phyloP scores from a whole-genome alignment of 2,888 invertebrate species.

The Torymus aiolomorphi region DNA sequence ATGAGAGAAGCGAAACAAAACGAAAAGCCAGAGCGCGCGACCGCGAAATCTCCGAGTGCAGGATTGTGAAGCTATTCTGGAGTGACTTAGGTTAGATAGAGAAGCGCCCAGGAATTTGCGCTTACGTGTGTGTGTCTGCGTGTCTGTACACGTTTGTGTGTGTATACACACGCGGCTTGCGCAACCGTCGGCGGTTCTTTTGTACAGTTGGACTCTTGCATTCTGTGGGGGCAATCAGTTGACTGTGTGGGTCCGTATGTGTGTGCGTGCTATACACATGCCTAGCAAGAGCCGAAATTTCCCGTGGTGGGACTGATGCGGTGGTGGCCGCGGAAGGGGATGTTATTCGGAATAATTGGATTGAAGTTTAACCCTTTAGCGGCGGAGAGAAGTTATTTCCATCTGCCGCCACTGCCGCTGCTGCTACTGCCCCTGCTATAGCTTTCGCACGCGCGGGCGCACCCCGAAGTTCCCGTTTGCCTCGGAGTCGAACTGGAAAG shows the following conservation, averaged over 20 bases:
- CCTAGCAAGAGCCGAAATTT: neutral
- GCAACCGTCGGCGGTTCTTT: slow-evolving; percentile 2
- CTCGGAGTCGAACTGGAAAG: no score
- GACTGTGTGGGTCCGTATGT: no score
- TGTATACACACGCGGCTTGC: neutral
- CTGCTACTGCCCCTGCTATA: no score
- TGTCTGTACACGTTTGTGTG: slow-evolving; percentile 1
- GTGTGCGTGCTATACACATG: no score
- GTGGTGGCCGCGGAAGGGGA: neutral
- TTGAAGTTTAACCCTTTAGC: neutral
- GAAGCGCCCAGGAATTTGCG: slow-evolving; percentile 13
- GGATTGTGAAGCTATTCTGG: slow-evolving; percentile 17
- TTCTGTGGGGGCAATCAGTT: slow-evolving; percentile 14
- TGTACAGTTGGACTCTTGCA: neutral
- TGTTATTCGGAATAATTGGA: slow-evolving; percentile 25
- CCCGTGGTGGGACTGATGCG: no score
- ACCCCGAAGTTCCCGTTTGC: no score
- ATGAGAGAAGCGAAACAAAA: slow-evolving; percentile 1
- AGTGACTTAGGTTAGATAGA: slow-evolving; percentile 27
- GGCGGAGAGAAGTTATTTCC: neutral
- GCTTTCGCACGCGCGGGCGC: no score
- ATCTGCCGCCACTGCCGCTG: neutral
- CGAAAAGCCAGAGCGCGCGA: slow-evolving; percentile 19
- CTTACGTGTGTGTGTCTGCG: slow-evolving; percentile 8
- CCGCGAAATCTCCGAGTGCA: slow-evolving; percentile 16